Percentiles rank a stretch among this genome's conserved stretches.
Conservation (phyloP, 2,888 invertebrate species). For the Nomada ferruginata region DNA sequence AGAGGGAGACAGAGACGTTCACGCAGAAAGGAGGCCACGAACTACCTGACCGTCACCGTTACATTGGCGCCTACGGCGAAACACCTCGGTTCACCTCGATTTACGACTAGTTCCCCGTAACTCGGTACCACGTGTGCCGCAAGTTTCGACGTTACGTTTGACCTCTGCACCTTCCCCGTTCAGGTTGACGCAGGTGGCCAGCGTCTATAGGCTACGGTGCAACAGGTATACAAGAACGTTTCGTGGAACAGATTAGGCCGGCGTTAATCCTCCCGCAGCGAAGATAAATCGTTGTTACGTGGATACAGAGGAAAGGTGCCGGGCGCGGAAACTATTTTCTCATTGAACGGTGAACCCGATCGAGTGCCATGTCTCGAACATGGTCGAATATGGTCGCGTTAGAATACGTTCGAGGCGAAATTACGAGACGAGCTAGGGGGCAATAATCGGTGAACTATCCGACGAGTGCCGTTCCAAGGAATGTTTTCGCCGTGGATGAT, state of each 20-base stretch:
- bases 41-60: slow-evolving; percentile 81
- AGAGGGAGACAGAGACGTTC: slow-evolving; percentile 44
- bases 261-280: slow-evolving; percentile 28
- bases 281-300: slow-evolving; percentile 38
- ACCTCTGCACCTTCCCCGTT: slow-evolving; percentile 71
- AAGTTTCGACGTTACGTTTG: slow-evolving; percentile 69
- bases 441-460: background rate
- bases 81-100: slow-evolving; percentile 76
- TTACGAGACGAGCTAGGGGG: background rate
- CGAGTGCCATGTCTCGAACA: background rate
- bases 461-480: background rate
- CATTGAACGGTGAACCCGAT: slow-evolving; percentile 10
- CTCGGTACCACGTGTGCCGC: slow-evolving; percentile 60
- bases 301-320: slow-evolving; percentile 3
- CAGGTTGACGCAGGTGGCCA: slow-evolving; percentile 61
- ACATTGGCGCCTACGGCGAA: slow-evolving; percentile 80
- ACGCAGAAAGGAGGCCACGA: slow-evolving; percentile 80
- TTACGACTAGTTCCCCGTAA: slow-evolving; percentile 71
- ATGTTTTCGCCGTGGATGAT: background rate
- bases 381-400: background rate
- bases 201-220: slow-evolving; percentile 33
- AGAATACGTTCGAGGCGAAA: background rate
- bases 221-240: slow-evolving; percentile 49
- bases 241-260: slow-evolving; percentile 54
- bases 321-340: background rate